Conservation (phyloP, 1,140 invertebrate genomes). For the Whitmania pigra region DNA sequence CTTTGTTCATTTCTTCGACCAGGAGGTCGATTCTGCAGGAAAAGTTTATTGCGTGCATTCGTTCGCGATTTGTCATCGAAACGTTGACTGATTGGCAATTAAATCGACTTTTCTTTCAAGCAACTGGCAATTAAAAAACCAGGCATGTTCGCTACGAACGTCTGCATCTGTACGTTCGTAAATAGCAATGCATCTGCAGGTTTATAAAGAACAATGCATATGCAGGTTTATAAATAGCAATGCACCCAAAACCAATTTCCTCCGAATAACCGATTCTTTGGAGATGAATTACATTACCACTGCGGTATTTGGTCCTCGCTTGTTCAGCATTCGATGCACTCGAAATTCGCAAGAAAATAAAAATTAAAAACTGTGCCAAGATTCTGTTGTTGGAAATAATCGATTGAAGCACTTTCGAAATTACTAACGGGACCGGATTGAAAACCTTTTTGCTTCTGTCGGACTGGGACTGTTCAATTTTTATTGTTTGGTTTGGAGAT, state of each 20-base stretch:
- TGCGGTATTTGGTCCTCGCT: not conserved
- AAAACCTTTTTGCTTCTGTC: slow-evolving; percentile 94
- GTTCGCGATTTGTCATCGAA: too few species aligned
- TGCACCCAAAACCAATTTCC: slow-evolving; percentile 16
- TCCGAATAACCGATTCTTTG: slow-evolving; percentile 19
- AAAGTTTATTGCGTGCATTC: not conserved
- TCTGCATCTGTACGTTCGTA: too few species aligned
- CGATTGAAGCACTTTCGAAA: not conserved
- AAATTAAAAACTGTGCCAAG: too few species aligned
- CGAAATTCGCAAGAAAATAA: too few species aligned
- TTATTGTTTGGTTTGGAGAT: slow-evolving; percentile 79
- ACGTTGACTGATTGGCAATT: too few species aligned
- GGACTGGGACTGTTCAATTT: slow-evolving; percentile 92
- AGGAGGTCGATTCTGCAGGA: slow-evolving; percentile 60
- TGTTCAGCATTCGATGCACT: too few species aligned
- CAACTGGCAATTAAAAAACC: slow-evolving; percentile 8
- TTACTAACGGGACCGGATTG: slow-evolving; percentile 81
- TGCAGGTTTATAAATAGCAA: not conserved
- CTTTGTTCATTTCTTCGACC: slow-evolving; percentile 44
- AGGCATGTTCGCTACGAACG: too few species aligned
- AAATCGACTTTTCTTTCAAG: slow-evolving; percentile 11
- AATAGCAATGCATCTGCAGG: too few species aligned
- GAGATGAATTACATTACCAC: slow-evolving; percentile 10
- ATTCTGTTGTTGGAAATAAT: too few species aligned
- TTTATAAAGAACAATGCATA: too few species aligned